These are phyloP conservation scores for Ischnura elegans DNA, from an alignment of 2,888 invertebrate species.

Conservation along the genomic window DNA sequence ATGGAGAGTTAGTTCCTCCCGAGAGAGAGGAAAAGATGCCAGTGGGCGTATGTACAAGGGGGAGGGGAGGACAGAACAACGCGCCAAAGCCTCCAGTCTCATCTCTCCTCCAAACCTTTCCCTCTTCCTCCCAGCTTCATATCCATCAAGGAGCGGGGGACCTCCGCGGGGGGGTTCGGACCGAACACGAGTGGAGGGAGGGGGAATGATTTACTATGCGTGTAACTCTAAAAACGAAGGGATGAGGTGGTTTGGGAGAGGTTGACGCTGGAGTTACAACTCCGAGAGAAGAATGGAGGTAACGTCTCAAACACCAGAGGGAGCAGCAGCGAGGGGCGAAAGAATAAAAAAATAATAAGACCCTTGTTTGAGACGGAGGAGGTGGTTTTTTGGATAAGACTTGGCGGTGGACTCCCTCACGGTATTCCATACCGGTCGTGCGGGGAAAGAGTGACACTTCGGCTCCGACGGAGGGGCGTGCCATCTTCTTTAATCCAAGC, in stretches of 20 bases:
- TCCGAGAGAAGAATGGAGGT: not conserved
- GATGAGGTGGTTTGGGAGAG: not conserved
- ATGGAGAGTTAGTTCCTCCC: not conserved
- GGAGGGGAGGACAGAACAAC: not conserved
- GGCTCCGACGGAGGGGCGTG: not conserved
- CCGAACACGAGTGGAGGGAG: not conserved
- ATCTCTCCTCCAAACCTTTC: not conserved
- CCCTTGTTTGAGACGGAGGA: not conserved
- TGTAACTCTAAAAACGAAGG: not conserved
- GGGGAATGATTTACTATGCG: conserved; percentile 23
- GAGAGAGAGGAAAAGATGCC: not conserved
- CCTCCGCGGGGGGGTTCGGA: not conserved
- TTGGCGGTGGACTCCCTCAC: not conserved
- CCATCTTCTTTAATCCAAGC: not conserved
- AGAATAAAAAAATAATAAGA: not conserved
- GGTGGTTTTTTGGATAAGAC: not conserved
- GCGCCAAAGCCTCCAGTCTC: not conserved
- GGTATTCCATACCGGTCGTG: not conserved
- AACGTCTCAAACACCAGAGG: not conserved
- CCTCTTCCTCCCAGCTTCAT: not conserved
- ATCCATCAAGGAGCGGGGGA: conserved; percentile 40
- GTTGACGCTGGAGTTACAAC: not conserved
- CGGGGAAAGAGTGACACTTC: not conserved
- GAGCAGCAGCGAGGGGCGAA: not conserved
- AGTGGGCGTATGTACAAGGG: not conserved